Evolutionary conservation across 2,888 invertebrate genomes (phyloP), one percentile per base, ranked within the genome.

Genomic region (Drosophila rellima): DNA sequence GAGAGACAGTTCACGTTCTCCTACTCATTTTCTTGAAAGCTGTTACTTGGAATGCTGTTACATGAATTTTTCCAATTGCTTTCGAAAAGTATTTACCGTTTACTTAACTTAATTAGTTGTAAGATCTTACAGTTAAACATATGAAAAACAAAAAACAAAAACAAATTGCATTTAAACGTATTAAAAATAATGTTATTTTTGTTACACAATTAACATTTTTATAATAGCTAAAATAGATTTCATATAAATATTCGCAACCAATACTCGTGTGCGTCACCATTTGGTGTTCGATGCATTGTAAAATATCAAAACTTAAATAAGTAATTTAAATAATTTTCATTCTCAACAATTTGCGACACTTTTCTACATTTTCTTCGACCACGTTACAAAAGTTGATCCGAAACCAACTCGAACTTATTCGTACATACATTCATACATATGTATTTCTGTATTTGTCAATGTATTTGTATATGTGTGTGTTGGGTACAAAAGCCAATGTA

Each of bases 81-180:
- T 70, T 48, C 42, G 52, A 67, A 52, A 65, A 64, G 69, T 80
- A 70, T 78, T 71, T 62, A 66, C 50, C 45, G 68, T 71, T 79
- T 85, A 88, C 75, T 70, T 66, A 82, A 84, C 73, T 62, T 64
- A 87, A 86, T 59, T 86, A 90, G 78, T 56, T 78, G 44, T 78
- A 90, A 85, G 82, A 60, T 39, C 54, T 64, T 63, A 71, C 57
- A 47, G 59, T 33, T 67, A 69, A 67, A 62, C 29, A 48, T 31
- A 59, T 66, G 37, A 47, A 44, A 57, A 51, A 17, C 23, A 7
- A 29, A 75, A 88, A 91, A 7, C 23, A 75, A 88, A 91, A 91
- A 91, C 90, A 91, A 91, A 91, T 91, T 91, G 91, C 91, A 91
- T 91, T 90, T 91, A 70, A 80, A 74, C 90, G 89, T 89, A 70